phyloP scores from a whole-genome alignment of 2,888 invertebrate species.

The Crepidodera aurea region DNA sequence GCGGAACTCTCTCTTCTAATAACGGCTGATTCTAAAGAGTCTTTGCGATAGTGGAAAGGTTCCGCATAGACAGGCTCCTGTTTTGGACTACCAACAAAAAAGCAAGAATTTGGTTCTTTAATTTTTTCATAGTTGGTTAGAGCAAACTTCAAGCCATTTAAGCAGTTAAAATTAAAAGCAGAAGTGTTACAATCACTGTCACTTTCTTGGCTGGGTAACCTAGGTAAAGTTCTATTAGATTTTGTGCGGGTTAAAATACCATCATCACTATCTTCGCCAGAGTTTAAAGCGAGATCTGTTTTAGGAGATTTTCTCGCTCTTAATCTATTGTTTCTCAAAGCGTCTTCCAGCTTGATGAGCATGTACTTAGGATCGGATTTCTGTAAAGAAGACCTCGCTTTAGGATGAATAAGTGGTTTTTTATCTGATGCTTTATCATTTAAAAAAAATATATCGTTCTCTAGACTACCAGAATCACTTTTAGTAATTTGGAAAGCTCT shows the following conservation, averaged over 20 bases:
- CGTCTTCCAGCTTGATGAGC: conserved; percentile 71
- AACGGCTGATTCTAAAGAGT: conserved; percentile 31
- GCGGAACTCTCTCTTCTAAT: conserved; percentile 39
- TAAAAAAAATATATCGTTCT: conserved; percentile 33
- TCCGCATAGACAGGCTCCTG: conserved; percentile 72
- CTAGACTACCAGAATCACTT: conserved; percentile 43
- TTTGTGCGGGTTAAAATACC: conserved; percentile 51
- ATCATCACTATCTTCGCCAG: conserved; percentile 57
- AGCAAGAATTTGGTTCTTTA: conserved; percentile 54
- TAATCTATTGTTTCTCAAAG: conserved; percentile 64
- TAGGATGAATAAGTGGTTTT: conserved; percentile 38
- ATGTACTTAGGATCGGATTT: conserved; percentile 68
- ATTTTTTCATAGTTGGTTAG: conserved; percentile 54
- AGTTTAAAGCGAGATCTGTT: conserved; percentile 49
- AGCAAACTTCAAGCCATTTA: conserved; percentile 57
- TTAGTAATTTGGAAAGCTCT: conserved; percentile 64
- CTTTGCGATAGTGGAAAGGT: conserved; percentile 60
- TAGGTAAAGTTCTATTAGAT: conserved; percentile 44
- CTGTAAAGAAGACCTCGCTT: conserved; percentile 35
- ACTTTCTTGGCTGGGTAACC: conserved; percentile 38
- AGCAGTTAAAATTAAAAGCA: conserved; percentile 57
- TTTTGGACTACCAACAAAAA: conserved; percentile 54
- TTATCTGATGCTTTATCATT: conserved; percentile 40
- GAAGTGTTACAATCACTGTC: conserved; percentile 25
- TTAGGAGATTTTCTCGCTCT: conserved; percentile 44